A percentile compares a stretch with the other conserved stretches of the same genome.
Conservation (phyloP, 30 jellyfish, hydroid and myxozoan species). For the Hydra vulgaris region DNA sequence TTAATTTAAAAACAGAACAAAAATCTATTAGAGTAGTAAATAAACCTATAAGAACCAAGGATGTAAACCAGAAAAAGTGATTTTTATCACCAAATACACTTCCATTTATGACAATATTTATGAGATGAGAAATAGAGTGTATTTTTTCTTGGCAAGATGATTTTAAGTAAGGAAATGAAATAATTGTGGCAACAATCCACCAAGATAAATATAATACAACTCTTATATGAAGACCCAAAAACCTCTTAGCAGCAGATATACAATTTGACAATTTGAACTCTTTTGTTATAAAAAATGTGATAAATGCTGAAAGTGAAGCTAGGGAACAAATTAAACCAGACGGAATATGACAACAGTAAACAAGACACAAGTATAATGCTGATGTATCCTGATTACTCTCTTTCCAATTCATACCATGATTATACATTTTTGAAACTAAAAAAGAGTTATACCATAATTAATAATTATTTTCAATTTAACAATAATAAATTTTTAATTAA, state of each 20-base stretch:
- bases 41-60: constrained; percentile 43
- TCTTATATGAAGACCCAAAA: constrained; percentile 6
- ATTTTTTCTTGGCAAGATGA: constrained; percentile 58
- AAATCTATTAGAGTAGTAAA: background rate
- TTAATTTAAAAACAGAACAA: background rate
- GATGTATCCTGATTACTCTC: background rate
- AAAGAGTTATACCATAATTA: background rate
- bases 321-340: constrained; percentile 18
- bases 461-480: too few species aligned
- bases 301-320: background rate
- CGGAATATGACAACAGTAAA: constrained; percentile 20
- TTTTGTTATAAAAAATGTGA: constrained; percentile 13
- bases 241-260: background rate
- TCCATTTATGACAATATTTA: constrained; percentile 41
- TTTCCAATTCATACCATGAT: constrained; percentile 11
- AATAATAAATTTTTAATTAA: too few species aligned
- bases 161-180: constrained; percentile 44
- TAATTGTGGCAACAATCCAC: constrained; percentile 59
- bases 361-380: constrained; percentile 2
- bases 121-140: constrained; percentile 18
- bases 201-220: constrained; percentile 45
- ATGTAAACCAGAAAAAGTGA: constrained; percentile 54
- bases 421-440: constrained; percentile 10
- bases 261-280: background rate
- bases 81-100: constrained; percentile 56